These are phyloP conservation scores for Conops quadrifasciatus DNA, from an alignment of 2,888 invertebrate species.

Conservation along the genomic window DNA sequence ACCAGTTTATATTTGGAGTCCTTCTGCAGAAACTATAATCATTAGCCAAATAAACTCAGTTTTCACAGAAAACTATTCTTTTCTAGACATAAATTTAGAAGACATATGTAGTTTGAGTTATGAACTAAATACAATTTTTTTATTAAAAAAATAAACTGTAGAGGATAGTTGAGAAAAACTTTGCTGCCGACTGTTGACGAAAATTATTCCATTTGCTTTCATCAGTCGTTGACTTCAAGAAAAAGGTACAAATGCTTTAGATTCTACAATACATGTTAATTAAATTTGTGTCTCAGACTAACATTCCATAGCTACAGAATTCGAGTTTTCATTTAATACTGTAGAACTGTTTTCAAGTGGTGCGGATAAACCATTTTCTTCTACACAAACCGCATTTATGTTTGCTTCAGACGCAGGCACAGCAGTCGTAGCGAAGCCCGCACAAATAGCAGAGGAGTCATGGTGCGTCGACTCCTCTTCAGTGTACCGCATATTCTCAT, in stretches of 20 bases:
- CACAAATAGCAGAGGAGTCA: slow-evolving; percentile 48
- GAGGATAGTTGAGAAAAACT: too few species aligned
- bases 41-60: too few species aligned
- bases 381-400: slow-evolving; percentile 51
- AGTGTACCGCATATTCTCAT: slow-evolving; percentile 47
- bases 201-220: neutral
- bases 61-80: too few species aligned
- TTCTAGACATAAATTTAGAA: too few species aligned
- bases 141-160: too few species aligned
- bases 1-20: too few species aligned
- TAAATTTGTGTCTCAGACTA: slow-evolving; percentile 43
- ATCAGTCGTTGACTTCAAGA: neutral
- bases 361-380: slow-evolving; percentile 63
- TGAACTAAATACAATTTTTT: too few species aligned
- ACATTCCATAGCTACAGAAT: slow-evolving; percentile 66
- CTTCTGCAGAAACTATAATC: too few species aligned
- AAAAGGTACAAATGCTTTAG: slow-evolving; percentile 3
- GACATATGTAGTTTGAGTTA: too few species aligned
- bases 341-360: slow-evolving; percentile 59
- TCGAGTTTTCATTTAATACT: slow-evolving; percentile 64
- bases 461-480: slow-evolving; percentile 46
- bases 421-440: neutral
- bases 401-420: neutral
- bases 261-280: neutral
- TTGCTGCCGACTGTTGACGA: neutral